A percentile compares a stretch with the other conserved stretches of the same genome.
These are phyloP conservation scores for Lophotriccus pileatus DNA, from an alignment of 2,797 vertebrate genomes.

Conservation along the genomic window DNA sequence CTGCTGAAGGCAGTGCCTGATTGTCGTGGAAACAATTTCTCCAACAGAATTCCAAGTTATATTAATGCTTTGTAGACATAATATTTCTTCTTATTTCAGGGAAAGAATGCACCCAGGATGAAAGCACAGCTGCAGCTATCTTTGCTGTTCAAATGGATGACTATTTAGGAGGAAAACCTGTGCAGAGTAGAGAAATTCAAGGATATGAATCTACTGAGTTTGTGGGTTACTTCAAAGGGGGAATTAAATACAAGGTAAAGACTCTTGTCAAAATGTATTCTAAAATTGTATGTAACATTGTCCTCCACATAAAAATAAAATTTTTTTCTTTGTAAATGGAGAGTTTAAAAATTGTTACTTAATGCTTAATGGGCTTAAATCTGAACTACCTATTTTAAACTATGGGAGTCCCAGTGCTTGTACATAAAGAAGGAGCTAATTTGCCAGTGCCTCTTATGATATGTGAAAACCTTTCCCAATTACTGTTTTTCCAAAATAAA, in stretches of 20 bases:
- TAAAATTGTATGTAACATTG: not conserved
- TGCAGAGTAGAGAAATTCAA: constrained; percentile 88
- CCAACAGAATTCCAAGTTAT: not conserved
- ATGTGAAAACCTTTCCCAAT: not conserved
- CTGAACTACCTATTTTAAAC: not conserved
- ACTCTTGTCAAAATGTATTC: not conserved
- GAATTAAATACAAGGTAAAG: constrained; percentile 88
- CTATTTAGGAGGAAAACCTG: constrained; percentile 86
- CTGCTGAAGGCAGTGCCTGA: not conserved
- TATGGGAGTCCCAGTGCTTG: not conserved
- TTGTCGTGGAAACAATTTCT: not conserved
- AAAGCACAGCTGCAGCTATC: constrained; percentile 88
- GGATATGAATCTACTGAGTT: constrained; percentile 87
- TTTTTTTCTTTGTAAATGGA: not conserved
- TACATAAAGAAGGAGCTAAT: not conserved
- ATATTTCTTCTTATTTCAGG: constrained; percentile 69
- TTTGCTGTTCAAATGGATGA: constrained; percentile 90
- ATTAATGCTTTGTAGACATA: not conserved
- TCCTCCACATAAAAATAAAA: not conserved
- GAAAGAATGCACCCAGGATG: constrained; percentile 89
- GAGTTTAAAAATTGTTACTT: not conserved
- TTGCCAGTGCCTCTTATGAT: not conserved
- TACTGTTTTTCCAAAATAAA: not conserved
- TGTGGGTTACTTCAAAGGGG: constrained; percentile 88
- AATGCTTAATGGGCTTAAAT: not conserved